phyloP scores from a whole-genome alignment of 2,113 vertebrate species.

The Chionis minor region DNA sequence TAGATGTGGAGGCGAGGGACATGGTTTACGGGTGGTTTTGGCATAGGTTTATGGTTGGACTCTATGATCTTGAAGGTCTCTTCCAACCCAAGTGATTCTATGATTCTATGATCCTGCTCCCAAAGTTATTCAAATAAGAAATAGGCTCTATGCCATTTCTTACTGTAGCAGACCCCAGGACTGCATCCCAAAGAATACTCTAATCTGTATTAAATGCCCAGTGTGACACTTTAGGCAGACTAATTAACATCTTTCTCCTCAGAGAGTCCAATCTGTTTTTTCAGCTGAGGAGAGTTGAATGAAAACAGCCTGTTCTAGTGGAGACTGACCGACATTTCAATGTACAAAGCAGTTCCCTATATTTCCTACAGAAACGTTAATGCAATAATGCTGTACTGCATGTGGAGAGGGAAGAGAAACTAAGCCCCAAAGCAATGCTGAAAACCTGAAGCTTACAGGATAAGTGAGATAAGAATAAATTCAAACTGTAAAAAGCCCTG shows the following conservation, averaged over 20 bases:
- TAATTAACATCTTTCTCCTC: not conserved
- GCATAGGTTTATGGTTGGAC: no score
- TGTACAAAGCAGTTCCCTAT: not conserved
- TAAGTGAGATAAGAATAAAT: not conserved
- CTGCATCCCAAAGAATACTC: not conserved
- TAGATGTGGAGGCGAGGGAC: no score
- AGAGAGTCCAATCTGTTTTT: not conserved
- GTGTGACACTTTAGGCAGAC: not conserved
- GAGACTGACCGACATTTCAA: not conserved
- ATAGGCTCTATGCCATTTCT: not conserved
- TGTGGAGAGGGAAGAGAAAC: not conserved
- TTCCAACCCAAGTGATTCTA: no score
- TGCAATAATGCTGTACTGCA: not conserved
- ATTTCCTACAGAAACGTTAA: not conserved
- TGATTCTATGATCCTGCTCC: not conserved
- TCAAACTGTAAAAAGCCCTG: not conserved
- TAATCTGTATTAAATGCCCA: not conserved
- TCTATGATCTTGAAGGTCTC: no score
- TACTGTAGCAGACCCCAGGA: not conserved
- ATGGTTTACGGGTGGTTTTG: no score
- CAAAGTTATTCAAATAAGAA: not conserved
- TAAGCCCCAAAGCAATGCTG: not conserved
- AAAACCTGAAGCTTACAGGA: not conserved
- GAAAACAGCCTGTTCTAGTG: not conserved
- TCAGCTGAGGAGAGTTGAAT: not conserved